Evolutionary conservation across 2,888 invertebrate species (phyloP).

Genomic region (Drosophila nigricruria): DNA sequence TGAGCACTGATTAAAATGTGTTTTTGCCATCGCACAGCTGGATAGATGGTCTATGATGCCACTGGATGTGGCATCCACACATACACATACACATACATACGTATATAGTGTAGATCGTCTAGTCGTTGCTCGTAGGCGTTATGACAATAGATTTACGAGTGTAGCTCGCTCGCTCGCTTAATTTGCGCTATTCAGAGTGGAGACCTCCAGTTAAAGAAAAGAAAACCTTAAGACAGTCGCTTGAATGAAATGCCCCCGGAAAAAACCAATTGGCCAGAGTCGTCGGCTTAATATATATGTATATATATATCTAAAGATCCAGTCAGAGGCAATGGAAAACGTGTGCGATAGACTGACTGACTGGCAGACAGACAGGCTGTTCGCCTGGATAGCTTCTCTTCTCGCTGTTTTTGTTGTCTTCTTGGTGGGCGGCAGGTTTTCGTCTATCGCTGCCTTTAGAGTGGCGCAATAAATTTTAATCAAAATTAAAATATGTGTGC

Average conservation of each 20-base stretch:
- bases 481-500: conserved; percentile 75
- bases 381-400: conserved; percentile 12
- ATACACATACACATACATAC: not conserved
- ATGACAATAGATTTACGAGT: conserved; percentile 80
- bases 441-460: conserved; percentile 52
- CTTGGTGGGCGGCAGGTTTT: conserved; percentile 55
- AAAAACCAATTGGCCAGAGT: conserved; percentile 85
- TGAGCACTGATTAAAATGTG: conserved; percentile 80
- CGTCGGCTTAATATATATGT: conserved; percentile 80
- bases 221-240: conserved; percentile 72
- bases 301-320: conserved; percentile 14
- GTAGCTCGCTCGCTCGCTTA: conserved; percentile 58
- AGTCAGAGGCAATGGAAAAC: conserved; percentile 57
- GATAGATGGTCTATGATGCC: conserved; percentile 43
- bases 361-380: conserved; percentile 16
- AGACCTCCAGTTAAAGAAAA: conserved; percentile 56
- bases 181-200: conserved; percentile 72
- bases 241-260: conserved; percentile 85
- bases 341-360: conserved; percentile 33
- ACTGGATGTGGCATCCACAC: conserved; percentile 35
- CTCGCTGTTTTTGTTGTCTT: conserved; percentile 12
- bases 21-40: conserved; percentile 47
- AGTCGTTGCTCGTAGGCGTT: conserved; percentile 70
- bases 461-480: conserved; percentile 81
- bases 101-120: conserved; percentile 35